phyloP scores from a whole-genome alignment of 2,888 invertebrate genomes.

The Apodemia hepburni region DNA sequence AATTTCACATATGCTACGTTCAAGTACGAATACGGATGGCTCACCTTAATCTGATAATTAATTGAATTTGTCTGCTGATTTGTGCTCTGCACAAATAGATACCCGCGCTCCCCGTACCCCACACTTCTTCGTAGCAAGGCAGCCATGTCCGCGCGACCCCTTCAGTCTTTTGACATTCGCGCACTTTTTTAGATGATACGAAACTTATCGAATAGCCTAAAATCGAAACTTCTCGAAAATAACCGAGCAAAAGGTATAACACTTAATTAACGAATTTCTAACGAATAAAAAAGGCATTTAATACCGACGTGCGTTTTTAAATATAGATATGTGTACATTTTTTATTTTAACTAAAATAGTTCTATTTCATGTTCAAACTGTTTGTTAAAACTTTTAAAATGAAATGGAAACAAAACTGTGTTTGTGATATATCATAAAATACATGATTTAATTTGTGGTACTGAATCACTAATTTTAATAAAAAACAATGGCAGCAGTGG shows the following conservation, averaged over 20 bases:
- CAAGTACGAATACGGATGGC: slow-evolving; percentile 66
- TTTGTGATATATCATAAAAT: slow-evolving; percentile 35
- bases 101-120: slow-evolving; percentile 47
- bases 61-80: slow-evolving; percentile 77
- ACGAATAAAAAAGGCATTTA: slow-evolving; percentile 48
- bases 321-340: slow-evolving; percentile 29
- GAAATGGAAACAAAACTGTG: slow-evolving; percentile 41
- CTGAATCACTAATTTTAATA: slow-evolving; percentile 36
- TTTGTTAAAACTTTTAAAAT: slow-evolving; percentile 20
- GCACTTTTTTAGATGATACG: slow-evolving; percentile 77
- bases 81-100: slow-evolving; percentile 76
- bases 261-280: slow-evolving; percentile 34
- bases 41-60: slow-evolving; percentile 80
- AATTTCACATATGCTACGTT: slow-evolving; percentile 49
- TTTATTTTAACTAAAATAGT: neutral
- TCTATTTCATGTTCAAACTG: neutral
- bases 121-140: slow-evolving; percentile 41
- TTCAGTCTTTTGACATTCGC: slow-evolving; percentile 78
- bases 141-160: slow-evolving; percentile 56
- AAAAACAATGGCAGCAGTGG: slow-evolving; percentile 63
- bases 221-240: slow-evolving; percentile 44
- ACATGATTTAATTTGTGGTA: slow-evolving; percentile 56
- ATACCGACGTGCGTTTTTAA: slow-evolving; percentile 22
- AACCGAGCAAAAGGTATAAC: slow-evolving; percentile 40
- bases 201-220: slow-evolving; percentile 58